Evolutionary conservation across 2,888 invertebrate species (phyloP), one percentile per base, ranked within the genome.

Genomic region (Leucoptera coffeella): DNA sequence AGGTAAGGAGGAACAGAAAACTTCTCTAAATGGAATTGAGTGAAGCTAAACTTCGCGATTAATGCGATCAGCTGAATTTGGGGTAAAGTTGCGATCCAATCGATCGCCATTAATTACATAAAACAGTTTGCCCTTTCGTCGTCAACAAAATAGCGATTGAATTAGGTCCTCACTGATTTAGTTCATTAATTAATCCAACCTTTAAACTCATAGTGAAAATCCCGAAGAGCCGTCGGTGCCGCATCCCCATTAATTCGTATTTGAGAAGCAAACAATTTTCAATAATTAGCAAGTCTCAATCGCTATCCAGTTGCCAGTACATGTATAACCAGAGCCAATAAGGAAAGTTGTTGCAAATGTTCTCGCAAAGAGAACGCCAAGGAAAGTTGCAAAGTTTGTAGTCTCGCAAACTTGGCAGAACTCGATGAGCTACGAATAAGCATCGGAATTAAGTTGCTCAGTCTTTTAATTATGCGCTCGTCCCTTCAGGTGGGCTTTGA

Each of bases 401-500:
- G 26, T 28, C 23, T 12, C 27, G 30, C 33, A 28, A 55, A 53
- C 45, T 59, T 37, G 38, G 32, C 37, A 36, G 42, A 59, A 59
- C 51, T 57, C 50, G 51, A 54, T 56, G 61, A 59, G 60, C 52
- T 59, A 57, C 62, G 60, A 65, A 67, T 62, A 61, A 56, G 62
- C 64, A 65, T 62, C 53, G 56, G 55, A 55, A 60, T 60, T 53
- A 58, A 64, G 62, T 65, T 60, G 47, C 49, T 54, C 44, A 50
- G 60, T 60, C 65, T 67, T 69, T 67, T 69, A 69, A 69, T 69
- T 67, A 69, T 67, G 61, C 53, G 53, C 47, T 38, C 37, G 38
- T 14, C 53, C 50, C 46, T 47, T 45, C 53, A 57, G 59, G 57
- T 60, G 48, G 47, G 43, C 44, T 43, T 44, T 41, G 48, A 53